phyloP scores from a whole-genome alignment of 2,797 vertebrate genomes.

The Rousettus madagascariensis region DNA sequence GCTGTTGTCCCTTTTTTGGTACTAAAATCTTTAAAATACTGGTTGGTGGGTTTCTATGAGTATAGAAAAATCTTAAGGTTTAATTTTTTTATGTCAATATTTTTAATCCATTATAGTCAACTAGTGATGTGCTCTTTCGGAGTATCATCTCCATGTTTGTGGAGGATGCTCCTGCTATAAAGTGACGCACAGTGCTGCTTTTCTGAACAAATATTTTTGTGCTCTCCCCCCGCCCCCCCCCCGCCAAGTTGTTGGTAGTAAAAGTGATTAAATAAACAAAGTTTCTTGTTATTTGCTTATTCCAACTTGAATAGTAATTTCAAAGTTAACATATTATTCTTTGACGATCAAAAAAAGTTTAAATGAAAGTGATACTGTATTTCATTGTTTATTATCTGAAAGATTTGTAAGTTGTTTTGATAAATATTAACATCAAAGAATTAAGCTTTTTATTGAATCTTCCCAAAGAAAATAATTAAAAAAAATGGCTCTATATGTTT shows the following conservation, averaged over 20 bases:
- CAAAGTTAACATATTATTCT: conserved; percentile 16
- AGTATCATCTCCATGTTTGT: background rate
- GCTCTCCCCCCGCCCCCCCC: background rate
- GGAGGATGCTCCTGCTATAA: background rate
- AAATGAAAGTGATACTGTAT: background rate
- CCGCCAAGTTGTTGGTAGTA: background rate
- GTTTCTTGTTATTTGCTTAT: background rate
- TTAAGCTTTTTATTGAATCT: background rate
- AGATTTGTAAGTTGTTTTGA: conserved; percentile 27
- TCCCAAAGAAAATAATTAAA: background rate
- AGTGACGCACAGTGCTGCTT: background rate
- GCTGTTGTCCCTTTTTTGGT: background rate
- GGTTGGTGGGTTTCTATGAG: background rate
- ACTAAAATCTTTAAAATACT: conserved; percentile 12
- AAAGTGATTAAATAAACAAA: background rate
- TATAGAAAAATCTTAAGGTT: conserved; percentile 22
- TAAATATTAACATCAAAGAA: conserved; percentile 21
- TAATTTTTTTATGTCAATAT: background rate
- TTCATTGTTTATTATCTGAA: conserved; percentile 39
- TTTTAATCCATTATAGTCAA: background rate
- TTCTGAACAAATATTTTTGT: background rate
- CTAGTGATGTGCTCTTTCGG: background rate
- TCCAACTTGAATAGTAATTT: background rate
- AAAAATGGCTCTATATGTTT: background rate
- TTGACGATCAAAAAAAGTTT: background rate